Evolutionary conservation across 2,888 invertebrate genomes (phyloP), one percentile per base, ranked within the genome.

Genomic region (Choreutis nemorana): DNA sequence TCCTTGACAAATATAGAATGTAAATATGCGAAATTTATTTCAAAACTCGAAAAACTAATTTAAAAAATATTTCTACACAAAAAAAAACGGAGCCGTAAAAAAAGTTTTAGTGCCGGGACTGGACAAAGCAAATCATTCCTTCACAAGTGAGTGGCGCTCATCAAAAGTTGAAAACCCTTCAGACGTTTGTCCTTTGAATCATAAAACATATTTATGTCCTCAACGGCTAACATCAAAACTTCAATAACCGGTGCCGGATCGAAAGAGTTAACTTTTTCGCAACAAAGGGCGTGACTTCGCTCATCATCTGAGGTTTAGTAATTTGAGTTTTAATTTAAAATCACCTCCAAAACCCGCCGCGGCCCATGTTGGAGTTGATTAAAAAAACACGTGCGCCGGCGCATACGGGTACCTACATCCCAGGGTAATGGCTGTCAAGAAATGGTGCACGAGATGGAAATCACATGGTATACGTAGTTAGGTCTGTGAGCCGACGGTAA

Each of bases 141-240:
- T n/a, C n/a, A n/a, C 50, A 60, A 56, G 55, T 56, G 48, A 47
- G 52, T 57, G 55, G 54, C 52, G 59, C 58, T 58, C 60, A 64
- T 64, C 61, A 59, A 67, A 67, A 68, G 52, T 62, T 51, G 57
- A 65, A 64, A 62, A 58, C 55, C n/a, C n/a, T n/a, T n/a, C n/a
- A n/a, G n/a, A n/a, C 56, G 42, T 52, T 50, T 42, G 48, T 44
- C 46, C 45, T 56, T 54, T 45, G 50, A 60, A 45, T 57, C 73
- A 71, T 77, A 78, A 78, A 78, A 75, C 58, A 63, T 66, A 53
- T 75, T 77, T 77, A 77, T 57, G 66, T 42, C 65, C 34, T 40
- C 54, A 59, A 49, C 64, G 64, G 67, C 53, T 50, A 64, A 65
- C 70, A 65, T 68, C 68, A 64, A 63, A 66, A 26, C 58, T 55